Conservation (phyloP, 2,797 vertebrate genomes). For the Protonibea diacanthus region DNA sequence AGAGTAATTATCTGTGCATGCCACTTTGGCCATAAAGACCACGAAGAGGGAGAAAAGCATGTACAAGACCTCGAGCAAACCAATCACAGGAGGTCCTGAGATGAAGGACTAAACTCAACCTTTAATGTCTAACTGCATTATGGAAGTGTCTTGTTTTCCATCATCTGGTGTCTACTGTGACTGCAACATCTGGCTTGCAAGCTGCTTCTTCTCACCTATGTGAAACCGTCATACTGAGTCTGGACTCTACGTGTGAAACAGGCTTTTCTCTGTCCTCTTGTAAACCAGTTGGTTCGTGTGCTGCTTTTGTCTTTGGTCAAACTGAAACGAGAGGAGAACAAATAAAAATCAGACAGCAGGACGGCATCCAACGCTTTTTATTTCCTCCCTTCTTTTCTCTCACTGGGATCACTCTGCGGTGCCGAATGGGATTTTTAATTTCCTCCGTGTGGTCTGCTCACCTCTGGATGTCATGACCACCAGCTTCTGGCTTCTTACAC, state of each 20-base stretch:
- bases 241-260: slow-evolving; percentile 15
- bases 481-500: slow-evolving; percentile 41
- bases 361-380: slow-evolving; percentile 9
- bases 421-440: slow-evolving; percentile 25
- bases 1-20: too few species aligned
- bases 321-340: slow-evolving; percentile 10
- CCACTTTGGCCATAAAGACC: not conserved
- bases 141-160: not conserved
- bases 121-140: not conserved
- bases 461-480: slow-evolving; percentile 28
- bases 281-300: slow-evolving; percentile 13
- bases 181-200: slow-evolving; percentile 7
- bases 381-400: slow-evolving; percentile 1
- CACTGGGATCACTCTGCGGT: slow-evolving; percentile 15
- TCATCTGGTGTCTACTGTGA: not conserved
- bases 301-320: not conserved
- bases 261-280: not conserved
- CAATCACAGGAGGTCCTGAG: too few species aligned
- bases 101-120: too few species aligned
- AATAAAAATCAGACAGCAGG: slow-evolving; percentile 25
- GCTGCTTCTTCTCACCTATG: slow-evolving; percentile 20
- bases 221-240: not conserved
- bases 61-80: not conserved
- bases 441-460: slow-evolving; percentile 53
- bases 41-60: not conserved